Conservation (phyloP, 2,888 invertebrate genomes). For the Aphodius granarius region DNA sequence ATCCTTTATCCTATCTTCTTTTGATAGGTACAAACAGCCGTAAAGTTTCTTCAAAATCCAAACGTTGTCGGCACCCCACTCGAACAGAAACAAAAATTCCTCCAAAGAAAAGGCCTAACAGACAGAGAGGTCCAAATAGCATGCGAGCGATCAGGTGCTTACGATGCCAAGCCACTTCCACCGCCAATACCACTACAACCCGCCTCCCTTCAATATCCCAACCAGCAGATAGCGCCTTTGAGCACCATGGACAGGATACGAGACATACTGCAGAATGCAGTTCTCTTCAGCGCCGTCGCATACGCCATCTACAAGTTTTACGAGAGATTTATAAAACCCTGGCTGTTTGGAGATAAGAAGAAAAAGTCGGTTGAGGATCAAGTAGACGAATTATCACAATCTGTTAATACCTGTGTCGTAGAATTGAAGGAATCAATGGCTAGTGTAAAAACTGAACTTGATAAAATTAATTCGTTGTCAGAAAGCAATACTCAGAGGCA, state of each 20-base stretch:
- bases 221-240: slow-evolving; percentile 45
- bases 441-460: slow-evolving; percentile 68
- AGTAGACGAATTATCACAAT: slow-evolving; percentile 68
- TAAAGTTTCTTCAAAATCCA: slow-evolving; percentile 85
- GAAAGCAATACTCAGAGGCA: slow-evolving; percentile 60
- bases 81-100: slow-evolving; percentile 77
- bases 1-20: slow-evolving; percentile 21
- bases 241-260: slow-evolving; percentile 59
- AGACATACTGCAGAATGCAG: slow-evolving; percentile 71
- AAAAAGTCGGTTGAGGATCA: slow-evolving; percentile 68
- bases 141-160: slow-evolving; percentile 65
- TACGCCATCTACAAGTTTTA: slow-evolving; percentile 82
- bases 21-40: slow-evolving; percentile 78
- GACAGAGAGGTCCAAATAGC: slow-evolving; percentile 75
- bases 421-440: slow-evolving; percentile 67
- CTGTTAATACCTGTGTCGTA: slow-evolving; percentile 61
- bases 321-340: slow-evolving; percentile 69
- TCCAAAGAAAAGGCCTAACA: slow-evolving; percentile 75
- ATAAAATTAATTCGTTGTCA: slow-evolving; percentile 54
- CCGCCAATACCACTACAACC: slow-evolving; percentile 41
- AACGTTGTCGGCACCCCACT: slow-evolving; percentile 77
- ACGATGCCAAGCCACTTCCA: slow-evolving; percentile 42
- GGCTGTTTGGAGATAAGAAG: slow-evolving; percentile 69
- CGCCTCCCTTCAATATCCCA: slow-evolving; percentile 24
- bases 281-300: slow-evolving; percentile 75